phyloP scores from a whole-genome alignment of 2,888 invertebrate genomes.

The Lydus trimaculatus region DNA sequence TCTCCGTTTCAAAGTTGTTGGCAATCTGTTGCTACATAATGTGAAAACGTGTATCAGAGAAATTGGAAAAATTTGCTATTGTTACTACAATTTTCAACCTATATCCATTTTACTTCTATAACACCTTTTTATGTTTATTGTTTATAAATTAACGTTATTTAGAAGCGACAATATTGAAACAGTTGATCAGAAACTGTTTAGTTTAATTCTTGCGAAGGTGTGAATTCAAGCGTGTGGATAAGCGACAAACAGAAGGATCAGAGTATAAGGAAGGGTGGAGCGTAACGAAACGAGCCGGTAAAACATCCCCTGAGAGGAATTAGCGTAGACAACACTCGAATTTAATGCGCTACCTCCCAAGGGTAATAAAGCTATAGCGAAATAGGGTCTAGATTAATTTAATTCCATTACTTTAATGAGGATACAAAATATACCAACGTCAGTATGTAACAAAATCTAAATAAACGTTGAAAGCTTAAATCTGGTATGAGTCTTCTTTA shows the following conservation, averaged over 20 bases:
- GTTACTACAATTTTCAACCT: no score
- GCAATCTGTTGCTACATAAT: not conserved
- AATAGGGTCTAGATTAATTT: constrained; percentile 63
- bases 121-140: not conserved
- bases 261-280: constrained; percentile 35
- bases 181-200: constrained; percentile 27
- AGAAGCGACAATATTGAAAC: constrained; percentile 22
- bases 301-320: constrained; percentile 57
- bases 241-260: constrained; percentile 32
- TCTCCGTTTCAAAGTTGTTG: not conserved
- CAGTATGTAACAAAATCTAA: constrained; percentile 38
- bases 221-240: constrained; percentile 43
- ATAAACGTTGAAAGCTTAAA: constrained; percentile 46
- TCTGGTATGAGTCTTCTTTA: constrained; percentile 18
- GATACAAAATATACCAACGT: constrained; percentile 61
- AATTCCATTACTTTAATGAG: constrained; percentile 67
- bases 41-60: not conserved
- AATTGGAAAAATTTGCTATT: not conserved
- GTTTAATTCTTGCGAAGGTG: constrained; percentile 40
- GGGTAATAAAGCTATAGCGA: constrained; percentile 56
- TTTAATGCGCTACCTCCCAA: constrained; percentile 55
- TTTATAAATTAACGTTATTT: constrained; percentile 19
- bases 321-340: constrained; percentile 58
- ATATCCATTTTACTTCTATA: no score
- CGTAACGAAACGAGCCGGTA: constrained; percentile 48